phyloP scores from a whole-genome alignment of 92 coral and sea anemone genomes.

The Bergia puertoricense region DNA sequence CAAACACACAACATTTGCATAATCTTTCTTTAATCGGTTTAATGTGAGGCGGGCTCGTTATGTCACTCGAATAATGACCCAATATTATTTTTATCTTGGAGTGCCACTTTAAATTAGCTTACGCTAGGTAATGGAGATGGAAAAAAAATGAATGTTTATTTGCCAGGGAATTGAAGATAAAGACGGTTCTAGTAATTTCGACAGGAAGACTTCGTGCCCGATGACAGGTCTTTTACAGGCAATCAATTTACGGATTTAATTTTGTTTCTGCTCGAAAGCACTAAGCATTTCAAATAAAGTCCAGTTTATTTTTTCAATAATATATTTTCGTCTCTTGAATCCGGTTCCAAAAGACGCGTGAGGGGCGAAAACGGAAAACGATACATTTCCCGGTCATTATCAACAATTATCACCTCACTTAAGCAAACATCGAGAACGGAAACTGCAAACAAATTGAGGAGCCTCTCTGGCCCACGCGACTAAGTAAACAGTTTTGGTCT shows the following conservation, averaged over 20 bases:
- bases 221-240: not conserved
- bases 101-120: not conserved
- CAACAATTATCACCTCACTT: conserved; percentile 28
- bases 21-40: not conserved
- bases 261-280: conserved; percentile 14
- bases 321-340: not conserved
- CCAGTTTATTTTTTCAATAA: not conserved
- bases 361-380: conserved; percentile 11
- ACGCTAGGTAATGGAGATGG: not conserved
- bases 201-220: conserved; percentile 1
- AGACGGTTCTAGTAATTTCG: not conserved
- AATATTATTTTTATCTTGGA: not conserved
- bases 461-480: not conserved
- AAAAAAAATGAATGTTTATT: not conserved
- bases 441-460: conserved; percentile 5
- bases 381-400: conserved; percentile 18
- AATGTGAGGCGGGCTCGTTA: not conserved
- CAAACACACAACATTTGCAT: not conserved
- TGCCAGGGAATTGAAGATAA: not conserved
- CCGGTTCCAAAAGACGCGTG: not conserved
- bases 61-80: not conserved
- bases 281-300: conserved; percentile 19
- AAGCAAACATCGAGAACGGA: conserved; percentile 8
- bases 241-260: not conserved
- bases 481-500: conserved; percentile 3